Conservation (phyloP, 2,113 vertebrate genomes). For the Tonatia bakeri region DNA sequence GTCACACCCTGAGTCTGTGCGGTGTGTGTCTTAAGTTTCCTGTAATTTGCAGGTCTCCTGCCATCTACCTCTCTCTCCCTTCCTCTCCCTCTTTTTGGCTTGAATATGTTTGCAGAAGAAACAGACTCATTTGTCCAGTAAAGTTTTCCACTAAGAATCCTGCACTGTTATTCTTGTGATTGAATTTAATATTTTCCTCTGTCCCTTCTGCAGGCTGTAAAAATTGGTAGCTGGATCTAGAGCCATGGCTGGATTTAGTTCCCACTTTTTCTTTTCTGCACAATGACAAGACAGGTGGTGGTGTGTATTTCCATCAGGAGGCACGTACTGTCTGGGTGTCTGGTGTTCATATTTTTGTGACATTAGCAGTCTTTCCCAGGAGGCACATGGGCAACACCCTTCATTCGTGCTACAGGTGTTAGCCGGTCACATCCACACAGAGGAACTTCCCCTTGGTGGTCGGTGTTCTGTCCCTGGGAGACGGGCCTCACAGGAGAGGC, state of each 20-base stretch:
- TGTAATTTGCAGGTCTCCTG: background rate
- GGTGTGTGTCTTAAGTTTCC: background rate
- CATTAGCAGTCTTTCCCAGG: background rate
- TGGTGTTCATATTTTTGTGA: background rate
- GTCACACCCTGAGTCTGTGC: background rate
- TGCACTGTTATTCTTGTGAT: background rate
- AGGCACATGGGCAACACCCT: rapidly evolving
- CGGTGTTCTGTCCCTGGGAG: rapidly evolving
- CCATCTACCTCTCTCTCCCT: background rate
- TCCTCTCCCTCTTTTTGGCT: background rate
- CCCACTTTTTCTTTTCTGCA: background rate
- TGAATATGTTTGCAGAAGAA: background rate
- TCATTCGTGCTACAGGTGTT: background rate
- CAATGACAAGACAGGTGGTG: background rate
- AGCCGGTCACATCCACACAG: background rate
- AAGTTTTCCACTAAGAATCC: background rate
- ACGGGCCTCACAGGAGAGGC: background rate
- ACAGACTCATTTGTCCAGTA: background rate
- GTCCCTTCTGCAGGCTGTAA: background rate
- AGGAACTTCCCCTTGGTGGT: background rate
- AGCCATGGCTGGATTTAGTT: background rate
- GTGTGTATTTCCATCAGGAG: background rate
- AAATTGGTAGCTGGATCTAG: background rate
- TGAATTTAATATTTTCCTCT: background rate
- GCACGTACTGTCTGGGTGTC: background rate